Percentiles rank a stretch among this genome's conserved stretches.
Conservation (phyloP, 2,113 vertebrate genomes). For the Dicaeum eximium region DNA sequence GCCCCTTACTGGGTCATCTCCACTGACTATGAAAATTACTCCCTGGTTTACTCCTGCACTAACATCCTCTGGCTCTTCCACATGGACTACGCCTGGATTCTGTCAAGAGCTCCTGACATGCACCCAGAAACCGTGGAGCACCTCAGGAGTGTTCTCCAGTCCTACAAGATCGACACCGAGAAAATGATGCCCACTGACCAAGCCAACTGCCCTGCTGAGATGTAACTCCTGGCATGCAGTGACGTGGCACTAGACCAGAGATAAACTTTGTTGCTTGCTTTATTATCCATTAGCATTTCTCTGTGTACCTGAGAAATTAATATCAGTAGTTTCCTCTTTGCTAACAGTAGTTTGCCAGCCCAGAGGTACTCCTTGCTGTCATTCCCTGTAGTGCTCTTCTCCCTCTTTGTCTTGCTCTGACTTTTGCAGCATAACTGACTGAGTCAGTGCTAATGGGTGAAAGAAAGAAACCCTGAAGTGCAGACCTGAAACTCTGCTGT, state of each 20-base stretch:
- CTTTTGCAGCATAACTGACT: neutral
- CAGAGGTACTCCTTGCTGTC: neutral
- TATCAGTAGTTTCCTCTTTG: neutral
- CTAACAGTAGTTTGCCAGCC: neutral
- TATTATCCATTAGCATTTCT: neutral
- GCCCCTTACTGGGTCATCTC: conserved; percentile 88
- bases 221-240: neutral
- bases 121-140: conserved; percentile 75
- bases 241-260: neutral
- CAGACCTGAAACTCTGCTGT: neutral
- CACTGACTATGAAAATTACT: conserved; percentile 85
- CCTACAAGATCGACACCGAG: conserved; percentile 77
- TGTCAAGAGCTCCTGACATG: conserved; percentile 78
- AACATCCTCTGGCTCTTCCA: conserved; percentile 86
- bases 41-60: conserved; percentile 88
- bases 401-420: neutral
- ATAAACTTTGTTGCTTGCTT: neutral
- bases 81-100: conserved; percentile 85
- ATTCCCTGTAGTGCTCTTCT: fast-evolving
- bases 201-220: conserved; percentile 72
- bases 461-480: neutral
- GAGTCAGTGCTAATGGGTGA: neutral
- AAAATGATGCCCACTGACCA: conserved; percentile 83
- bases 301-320: neutral
- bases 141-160: conserved; percentile 77